These are phyloP conservation scores for Aphaenogaster ashmeadi DNA, from an alignment of 1,140 invertebrate species.

Conservation along the genomic window DNA sequence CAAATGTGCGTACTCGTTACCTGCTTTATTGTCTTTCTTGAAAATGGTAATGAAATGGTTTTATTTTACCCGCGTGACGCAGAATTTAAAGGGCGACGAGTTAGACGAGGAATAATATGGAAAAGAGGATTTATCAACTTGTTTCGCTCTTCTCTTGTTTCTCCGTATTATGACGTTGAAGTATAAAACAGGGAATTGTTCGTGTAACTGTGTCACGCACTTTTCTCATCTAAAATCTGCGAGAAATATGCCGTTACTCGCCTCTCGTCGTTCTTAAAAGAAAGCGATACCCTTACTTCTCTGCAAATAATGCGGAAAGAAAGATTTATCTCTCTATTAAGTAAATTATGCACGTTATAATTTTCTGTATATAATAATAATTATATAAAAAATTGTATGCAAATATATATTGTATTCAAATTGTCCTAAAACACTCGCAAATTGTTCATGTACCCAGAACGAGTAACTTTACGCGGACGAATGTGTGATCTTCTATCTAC, in stretches of 20 bases:
- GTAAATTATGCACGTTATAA: not conserved
- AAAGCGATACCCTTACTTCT: not conserved
- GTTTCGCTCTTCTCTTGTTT: not conserved
- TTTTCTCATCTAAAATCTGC: not conserved
- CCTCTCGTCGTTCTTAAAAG: not conserved
- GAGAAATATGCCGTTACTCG: not conserved
- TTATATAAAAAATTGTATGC: too few relatives aligned
- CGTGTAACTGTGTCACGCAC: not conserved
- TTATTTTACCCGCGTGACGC: constrained; percentile 5
- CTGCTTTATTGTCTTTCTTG: not conserved
- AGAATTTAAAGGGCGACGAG: constrained; percentile 38
- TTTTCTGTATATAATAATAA: not conserved
- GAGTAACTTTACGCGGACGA: not conserved
- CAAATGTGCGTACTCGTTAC: constrained; percentile 40
- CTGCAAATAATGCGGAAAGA: not conserved
- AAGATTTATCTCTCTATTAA: constrained; percentile 16
- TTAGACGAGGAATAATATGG: not conserved
- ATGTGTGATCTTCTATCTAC: not conserved
- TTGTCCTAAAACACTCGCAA: not conserved
- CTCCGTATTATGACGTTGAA: not conserved
- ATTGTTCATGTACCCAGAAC: not conserved
- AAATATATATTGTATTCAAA: not conserved
- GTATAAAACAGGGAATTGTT: constrained; percentile 11
- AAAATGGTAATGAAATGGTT: not conserved
- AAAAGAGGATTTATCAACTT: constrained; percentile 32